Base-by-base conservation (phyloP, 2,888 invertebrate species). In the Ditula angustiorana region DNA sequence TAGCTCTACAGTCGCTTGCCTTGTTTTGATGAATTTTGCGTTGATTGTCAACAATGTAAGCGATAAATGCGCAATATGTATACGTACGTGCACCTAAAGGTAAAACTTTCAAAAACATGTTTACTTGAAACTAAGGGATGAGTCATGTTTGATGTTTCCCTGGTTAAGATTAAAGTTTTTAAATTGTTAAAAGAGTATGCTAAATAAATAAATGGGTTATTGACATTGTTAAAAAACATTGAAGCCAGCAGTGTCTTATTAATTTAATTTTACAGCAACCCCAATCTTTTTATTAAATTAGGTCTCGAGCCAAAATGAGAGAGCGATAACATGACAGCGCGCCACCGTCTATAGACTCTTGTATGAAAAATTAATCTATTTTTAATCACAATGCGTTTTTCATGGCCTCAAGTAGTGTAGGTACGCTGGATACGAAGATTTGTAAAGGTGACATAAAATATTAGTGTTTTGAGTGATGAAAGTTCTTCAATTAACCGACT, bases 31-130 rank as follows among this genome's bases (percentile, higher is more conserved):
- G 41, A 41, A 41, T 16, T 19, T 41, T 10, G 2, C 41, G 41
- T 41, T 16, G 19, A 19, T 41, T 41, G 41, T 41, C 19, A 7
- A 7, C 10, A 19, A 19, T 19, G 19, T 41, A 19, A 37, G 37
- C 8, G 37, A 37, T 37, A 16, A 37, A 41, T 41, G 16, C 41
- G 19, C 41, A 41, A 19, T 19, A 41, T 19, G 35, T 35, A 19
- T 2, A 41, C 2, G 19, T 37, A 37, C 37, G 13, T 16, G 2
- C 1, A 33, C 10, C n/a, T 50, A 52, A 7, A 24, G 30, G 26
- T 37, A 37, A 44, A 23, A 53, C 33, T 46, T 37, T 37, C 19
- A 33, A 52, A 53, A 61, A 57, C 63, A 63, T 63, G 57, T 63
- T 63, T 63, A 50, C 57, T 7, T 50, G n/a, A 13, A 44, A 41